Conservation (phyloP, 2,888 invertebrate species). For the Athetis lepigone region DNA sequence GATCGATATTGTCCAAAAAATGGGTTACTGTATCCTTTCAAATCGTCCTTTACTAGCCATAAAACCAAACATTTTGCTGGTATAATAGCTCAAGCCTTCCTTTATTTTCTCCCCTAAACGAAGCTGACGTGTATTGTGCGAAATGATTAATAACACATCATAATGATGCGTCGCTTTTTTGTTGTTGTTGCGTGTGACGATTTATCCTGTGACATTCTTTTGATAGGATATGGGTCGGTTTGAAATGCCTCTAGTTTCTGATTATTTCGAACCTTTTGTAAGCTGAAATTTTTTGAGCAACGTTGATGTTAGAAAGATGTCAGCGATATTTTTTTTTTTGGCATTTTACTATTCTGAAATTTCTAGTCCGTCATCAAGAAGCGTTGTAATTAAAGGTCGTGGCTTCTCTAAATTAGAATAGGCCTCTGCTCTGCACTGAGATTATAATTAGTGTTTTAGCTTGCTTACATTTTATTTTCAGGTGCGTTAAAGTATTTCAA, state of each 20-base stretch:
- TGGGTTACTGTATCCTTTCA: constrained; percentile 44
- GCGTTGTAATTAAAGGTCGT: too few species aligned
- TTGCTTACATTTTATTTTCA: constrained; percentile 14
- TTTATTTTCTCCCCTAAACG: constrained; percentile 77
- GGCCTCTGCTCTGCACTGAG: too few species aligned
- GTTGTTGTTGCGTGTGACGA: constrained; percentile 65
- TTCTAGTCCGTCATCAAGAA: too few species aligned
- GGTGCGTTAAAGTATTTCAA: constrained; percentile 35
- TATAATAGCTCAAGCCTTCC: constrained; percentile 84
- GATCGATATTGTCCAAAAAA: constrained; percentile 24
- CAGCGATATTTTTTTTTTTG: not conserved
- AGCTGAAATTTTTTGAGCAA: constrained; percentile 10
- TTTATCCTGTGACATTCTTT: constrained; percentile 80
- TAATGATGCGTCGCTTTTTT: constrained; percentile 85
- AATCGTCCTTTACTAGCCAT: constrained; percentile 65
- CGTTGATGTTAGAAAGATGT: not conserved
- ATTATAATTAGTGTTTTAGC: too few species aligned
- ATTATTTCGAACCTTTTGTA: constrained; percentile 32
- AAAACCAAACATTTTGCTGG: constrained; percentile 78
- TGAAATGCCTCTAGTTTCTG: constrained; percentile 52
- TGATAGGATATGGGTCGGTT: constrained; percentile 78
- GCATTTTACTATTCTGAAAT: too few species aligned
- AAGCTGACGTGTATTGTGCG: constrained; percentile 84
- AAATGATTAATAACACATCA: constrained; percentile 85
- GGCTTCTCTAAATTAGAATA: too few species aligned